phyloP scores from a whole-genome alignment of 2,888 invertebrate genomes.

The Plagodis dolabraria region DNA sequence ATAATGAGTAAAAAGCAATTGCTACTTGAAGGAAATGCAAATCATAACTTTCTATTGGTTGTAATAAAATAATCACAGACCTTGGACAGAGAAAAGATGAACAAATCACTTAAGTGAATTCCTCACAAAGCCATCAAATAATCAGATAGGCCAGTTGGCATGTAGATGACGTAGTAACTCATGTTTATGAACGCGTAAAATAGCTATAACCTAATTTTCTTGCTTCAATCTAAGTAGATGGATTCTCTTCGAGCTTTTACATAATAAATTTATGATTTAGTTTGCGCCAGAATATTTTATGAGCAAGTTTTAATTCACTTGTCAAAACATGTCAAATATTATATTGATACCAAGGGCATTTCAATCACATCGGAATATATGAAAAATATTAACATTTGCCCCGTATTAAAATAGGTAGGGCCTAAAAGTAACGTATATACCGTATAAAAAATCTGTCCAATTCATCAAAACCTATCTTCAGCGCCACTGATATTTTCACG shows the following conservation, averaged over 20 bases:
- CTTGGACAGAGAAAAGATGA: slow-evolving; percentile 8
- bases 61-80: slow-evolving; percentile 5
- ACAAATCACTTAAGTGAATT: slow-evolving; percentile 21
- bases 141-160: slow-evolving; percentile 6
- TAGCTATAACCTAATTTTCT: slow-evolving; percentile 30
- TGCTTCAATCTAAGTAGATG: slow-evolving; percentile 28
- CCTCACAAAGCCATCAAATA: slow-evolving; percentile 14
- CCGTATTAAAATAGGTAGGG: no score
- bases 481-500: background rate
- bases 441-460: no score
- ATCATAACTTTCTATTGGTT: slow-evolving; percentile 2
- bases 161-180: slow-evolving; percentile 22
- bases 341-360: no score
- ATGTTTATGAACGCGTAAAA: slow-evolving; percentile 31
- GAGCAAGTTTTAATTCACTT: background rate
- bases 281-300: background rate
- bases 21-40: slow-evolving; percentile 2
- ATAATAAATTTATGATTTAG: slow-evolving; percentile 25
- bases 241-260: slow-evolving; percentile 17
- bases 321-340: no score
- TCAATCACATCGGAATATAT: no score
- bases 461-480: no score
- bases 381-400: no score
- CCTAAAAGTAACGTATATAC: no score
- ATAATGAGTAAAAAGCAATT: no score